These are phyloP conservation scores for Sphaeramia orbicularis DNA, from an alignment of 2,797 vertebrate species.

Conservation along the genomic window DNA sequence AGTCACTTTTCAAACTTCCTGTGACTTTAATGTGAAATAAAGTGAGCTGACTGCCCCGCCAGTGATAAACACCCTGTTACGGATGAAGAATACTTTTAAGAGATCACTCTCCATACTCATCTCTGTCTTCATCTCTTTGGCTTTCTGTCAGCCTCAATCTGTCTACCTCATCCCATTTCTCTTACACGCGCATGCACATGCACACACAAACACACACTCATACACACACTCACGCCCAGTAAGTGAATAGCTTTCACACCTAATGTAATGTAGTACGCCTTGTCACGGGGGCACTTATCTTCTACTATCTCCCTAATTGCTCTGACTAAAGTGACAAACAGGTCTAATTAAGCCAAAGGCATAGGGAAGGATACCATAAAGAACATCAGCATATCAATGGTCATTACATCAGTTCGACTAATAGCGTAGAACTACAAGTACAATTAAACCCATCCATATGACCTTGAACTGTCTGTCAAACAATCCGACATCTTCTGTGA, in stretches of 20 bases:
- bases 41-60: slow-evolving; percentile 48
- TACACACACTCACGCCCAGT: slow-evolving; percentile 4
- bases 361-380: slow-evolving; percentile 58
- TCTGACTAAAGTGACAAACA: slow-evolving; percentile 79
- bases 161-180: slow-evolving; percentile 22
- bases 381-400: slow-evolving; percentile 72
- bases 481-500: slow-evolving; percentile 49
- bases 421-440: slow-evolving; percentile 58
- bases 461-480: slow-evolving; percentile 65
- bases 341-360: slow-evolving; percentile 65
- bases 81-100: slow-evolving; percentile 39
- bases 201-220: slow-evolving; percentile 8
- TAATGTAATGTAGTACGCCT: slow-evolving; percentile 36
- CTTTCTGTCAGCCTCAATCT: slow-evolving; percentile 37
- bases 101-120: slow-evolving; percentile 15
- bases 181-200: not conserved
- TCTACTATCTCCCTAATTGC: slow-evolving; percentile 70
- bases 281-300: slow-evolving; percentile 45
- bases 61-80: slow-evolving; percentile 60
- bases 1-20: slow-evolving; percentile 80
- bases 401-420: slow-evolving; percentile 78
- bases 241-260: slow-evolving; percentile 25
- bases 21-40: slow-evolving; percentile 75
- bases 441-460: slow-evolving; percentile 67
- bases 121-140: slow-evolving; percentile 37